Evolutionary conservation across 2,888 invertebrate genomes (phyloP), one percentile per base, ranked within the genome.

Genomic region (Dioctria rufipes): DNA sequence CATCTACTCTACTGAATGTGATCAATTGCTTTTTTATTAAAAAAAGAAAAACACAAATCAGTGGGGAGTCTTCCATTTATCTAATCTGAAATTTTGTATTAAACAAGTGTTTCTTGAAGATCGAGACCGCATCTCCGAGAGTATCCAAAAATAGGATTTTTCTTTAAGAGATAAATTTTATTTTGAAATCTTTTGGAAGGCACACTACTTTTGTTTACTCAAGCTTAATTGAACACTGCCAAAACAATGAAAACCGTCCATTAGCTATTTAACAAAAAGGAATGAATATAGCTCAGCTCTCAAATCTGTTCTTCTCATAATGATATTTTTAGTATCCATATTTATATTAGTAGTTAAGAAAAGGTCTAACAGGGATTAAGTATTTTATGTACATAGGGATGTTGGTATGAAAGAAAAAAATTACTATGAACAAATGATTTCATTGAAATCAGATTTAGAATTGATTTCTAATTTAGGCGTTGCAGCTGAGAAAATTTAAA

Each of bases 181-280:
- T 5, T 46, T 46, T 46, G 8, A 46, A 46, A 46, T 54, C 11
- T 54, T 54, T 54, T 54, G 11, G 11, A 54, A 54, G 54, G 11
- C 25, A 25, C 25, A 25, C 25, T 25, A 25, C 11, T n/a, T 54
- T 54, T 54, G n/a, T 54, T 54, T 54, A 54, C 11, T 11, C 2
- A 11, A n/a, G 11, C 4, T 54, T 54, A 54, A 54, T 54, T 54
- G 54, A 54, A 54, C 54, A 54, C 54, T 54, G 54, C 54, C 54
- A 54, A 8, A 54, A 54, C 4, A 54, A 54, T 11, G 11, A 25
- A 54, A n/a, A 54, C 54, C 54, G 54, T 54, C 54, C 54, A 54
- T 54, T 54, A 25, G 25, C 25, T 25, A 54, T 54, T 6, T 46
- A 46, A 46, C 11, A n/a, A 11, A 54, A 25, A 25, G 25, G 25